Conservation (phyloP, 1,140 invertebrate species). For the Helicoverpa armigera region DNA sequence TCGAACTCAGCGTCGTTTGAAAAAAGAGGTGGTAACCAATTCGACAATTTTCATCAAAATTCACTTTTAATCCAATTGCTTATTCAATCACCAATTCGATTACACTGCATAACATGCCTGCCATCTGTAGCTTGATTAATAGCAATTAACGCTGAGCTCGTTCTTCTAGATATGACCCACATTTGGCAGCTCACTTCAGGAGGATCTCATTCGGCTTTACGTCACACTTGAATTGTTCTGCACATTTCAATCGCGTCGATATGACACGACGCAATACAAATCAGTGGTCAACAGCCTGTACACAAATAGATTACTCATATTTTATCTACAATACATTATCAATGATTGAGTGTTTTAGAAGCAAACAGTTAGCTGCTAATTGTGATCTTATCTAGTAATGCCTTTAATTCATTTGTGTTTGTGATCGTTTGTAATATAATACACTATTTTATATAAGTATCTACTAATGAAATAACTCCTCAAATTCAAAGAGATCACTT, state of each 20-base stretch:
- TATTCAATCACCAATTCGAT: slow-evolving; percentile 6
- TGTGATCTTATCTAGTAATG: slow-evolving; percentile 23
- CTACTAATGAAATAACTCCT: neutral
- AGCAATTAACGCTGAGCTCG: slow-evolving; percentile 26
- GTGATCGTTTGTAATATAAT: slow-evolving; percentile 6
- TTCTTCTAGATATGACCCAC: slow-evolving; percentile 4
- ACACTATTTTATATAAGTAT: neutral
- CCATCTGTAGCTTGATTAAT: slow-evolving; percentile 21
- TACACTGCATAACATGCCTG: neutral
- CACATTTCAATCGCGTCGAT: neutral
- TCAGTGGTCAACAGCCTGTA: neutral
- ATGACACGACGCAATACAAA: neutral
- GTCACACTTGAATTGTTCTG: no score
- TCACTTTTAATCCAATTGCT: slow-evolving; percentile 21
- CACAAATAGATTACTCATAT: neutral
- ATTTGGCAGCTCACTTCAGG: neutral
- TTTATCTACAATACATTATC: slow-evolving; percentile 9
- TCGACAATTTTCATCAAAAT: neutral
- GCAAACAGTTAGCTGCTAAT: slow-evolving; percentile 22
- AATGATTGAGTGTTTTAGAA: slow-evolving; percentile 20
- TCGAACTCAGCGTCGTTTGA: slow-evolving; percentile 32
- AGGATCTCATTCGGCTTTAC: no score
- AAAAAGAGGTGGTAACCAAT: slow-evolving; percentile 12
- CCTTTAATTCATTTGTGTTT: slow-evolving; percentile 13
- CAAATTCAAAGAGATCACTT: neutral